Conservation (phyloP, 2,888 invertebrate species). For the Eupithecia vulgata region DNA sequence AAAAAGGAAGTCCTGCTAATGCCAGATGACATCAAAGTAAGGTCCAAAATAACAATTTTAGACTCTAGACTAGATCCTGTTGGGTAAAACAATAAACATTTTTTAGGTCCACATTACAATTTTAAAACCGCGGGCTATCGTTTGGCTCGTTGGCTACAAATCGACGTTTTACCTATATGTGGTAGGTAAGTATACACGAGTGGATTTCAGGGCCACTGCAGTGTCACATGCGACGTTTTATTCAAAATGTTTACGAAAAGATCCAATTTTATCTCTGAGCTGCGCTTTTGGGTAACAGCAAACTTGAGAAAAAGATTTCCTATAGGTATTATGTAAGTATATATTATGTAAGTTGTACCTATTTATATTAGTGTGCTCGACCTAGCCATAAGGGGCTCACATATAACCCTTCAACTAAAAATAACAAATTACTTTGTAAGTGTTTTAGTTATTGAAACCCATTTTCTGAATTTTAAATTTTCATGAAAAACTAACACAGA, state of each 20-base stretch:
- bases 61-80: no score
- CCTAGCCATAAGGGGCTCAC: not conserved
- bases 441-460: no score
- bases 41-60: not conserved
- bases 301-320: not conserved
- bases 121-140: not conserved
- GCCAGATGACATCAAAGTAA: not conserved
- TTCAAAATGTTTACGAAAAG: not conserved
- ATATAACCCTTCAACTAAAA: not conserved
- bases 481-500: not conserved
- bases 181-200: slow-evolving; percentile 9
- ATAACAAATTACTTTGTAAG: no score
- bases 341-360: no score
- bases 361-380: no score
- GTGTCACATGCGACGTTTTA: slow-evolving; percentile 41
- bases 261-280: not conserved
- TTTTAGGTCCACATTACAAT: not conserved
- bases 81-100: not conserved
- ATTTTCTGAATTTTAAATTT: no score
- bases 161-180: slow-evolving; percentile 20
- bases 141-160: slow-evolving; percentile 10
- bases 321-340: no score
- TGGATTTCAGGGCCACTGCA: slow-evolving; percentile 54
- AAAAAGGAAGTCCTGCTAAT: no score
- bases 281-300: not conserved